Base-by-base conservation (phyloP, 1,140 invertebrate genomes). In the Cecropterus lyciades region DNA sequence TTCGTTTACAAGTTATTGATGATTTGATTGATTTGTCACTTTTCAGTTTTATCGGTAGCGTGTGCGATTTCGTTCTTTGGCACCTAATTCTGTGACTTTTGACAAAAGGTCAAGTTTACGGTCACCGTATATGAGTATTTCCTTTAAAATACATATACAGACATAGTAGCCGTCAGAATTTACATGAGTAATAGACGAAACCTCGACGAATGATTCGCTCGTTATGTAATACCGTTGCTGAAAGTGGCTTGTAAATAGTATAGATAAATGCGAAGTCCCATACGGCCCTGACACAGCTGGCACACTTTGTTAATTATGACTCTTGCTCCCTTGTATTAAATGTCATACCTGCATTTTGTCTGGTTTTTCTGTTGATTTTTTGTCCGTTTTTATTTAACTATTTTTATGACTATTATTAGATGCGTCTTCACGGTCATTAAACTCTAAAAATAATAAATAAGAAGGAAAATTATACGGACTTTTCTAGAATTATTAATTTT, bases 221-320 rank as follows among this genome's bases (percentile, higher is more conserved):
- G 86, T 91, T 91, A 91, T 91, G 89, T 91, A 91, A 91, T 83
- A 84, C 72, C 70, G 69, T 65, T 65, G 67, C 52, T 76, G 71
- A 82, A 75, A 77, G 69, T 73, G 59, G 70, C 69, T 82, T 82
- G 79, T 82, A 82, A 85, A 86, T 85, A 64, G 67, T 72, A 52
- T 73, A 70, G 43, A 30, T 42, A 59, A 65, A 67, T 72, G 69
- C 69, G 56, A 74, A 75, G 71, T 73, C 45, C 66, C 65, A 76
- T 77, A 43, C 70, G 82, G 82, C 87, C 87, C 87, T 89, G 86
- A 89, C 85, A 85, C 69, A 85, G 67, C 82, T 91, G 82, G 84
- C 85, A 83, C 59, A 63, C 33, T 52, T 52, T 52, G 37, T 52
- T 52, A 63, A 63, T 63, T 52, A 63, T 63, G 59, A 63, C 37